A percentile compares a stretch with the other conserved stretches of the same genome.
Evolutionary conservation across 1,140 invertebrate species (phyloP).

Genomic region (Trichonephila clavata): DNA sequence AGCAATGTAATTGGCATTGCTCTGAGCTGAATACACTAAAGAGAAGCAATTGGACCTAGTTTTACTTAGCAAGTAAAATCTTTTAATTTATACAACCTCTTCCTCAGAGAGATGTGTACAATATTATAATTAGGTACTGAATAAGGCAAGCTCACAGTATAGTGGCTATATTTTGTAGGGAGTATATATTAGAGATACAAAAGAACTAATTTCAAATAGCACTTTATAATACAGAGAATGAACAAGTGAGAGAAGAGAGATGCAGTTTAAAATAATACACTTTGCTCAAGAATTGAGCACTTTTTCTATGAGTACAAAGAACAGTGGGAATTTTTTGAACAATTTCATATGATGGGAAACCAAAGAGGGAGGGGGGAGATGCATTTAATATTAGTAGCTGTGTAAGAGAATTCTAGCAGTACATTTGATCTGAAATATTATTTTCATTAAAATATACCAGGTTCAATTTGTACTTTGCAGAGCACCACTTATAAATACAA

Average conservation of each 20-base stretch:
- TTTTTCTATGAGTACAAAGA: background rate
- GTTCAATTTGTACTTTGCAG: conserved; percentile 40
- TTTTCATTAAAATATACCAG: conserved; percentile 25
- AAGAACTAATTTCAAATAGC: conserved; percentile 64
- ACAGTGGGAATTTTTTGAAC: background rate
- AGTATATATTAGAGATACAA: conserved; percentile 45
- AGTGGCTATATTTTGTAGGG: conserved; percentile 71
- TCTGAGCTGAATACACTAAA: conserved; percentile 1
- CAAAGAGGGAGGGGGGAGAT: background rate
- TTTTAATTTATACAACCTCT: conserved; percentile 8
- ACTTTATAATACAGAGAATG: conserved; percentile 62
- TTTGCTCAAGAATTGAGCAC: conserved; percentile 27
- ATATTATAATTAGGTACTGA: conserved; percentile 73
- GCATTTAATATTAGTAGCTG: background rate
- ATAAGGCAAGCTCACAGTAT: conserved; percentile 74
- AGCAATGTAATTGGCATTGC: background rate
- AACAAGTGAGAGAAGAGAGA: conserved; percentile 39
- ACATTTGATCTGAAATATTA: conserved; percentile 16
- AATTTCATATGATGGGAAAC: background rate
- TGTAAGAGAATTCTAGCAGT: background rate
- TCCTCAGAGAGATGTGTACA: conserved; percentile 41
- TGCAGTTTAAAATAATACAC: conserved; percentile 37
- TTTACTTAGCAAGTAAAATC: conserved; percentile 32
- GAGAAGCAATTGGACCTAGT: conserved; percentile 31
- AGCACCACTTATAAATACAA: conserved; percentile 34